Evolutionary conservation across 1,140 invertebrate species (phyloP), one percentile per base, ranked within the genome.

Genomic region (Drosophila subpulchrella): DNA sequence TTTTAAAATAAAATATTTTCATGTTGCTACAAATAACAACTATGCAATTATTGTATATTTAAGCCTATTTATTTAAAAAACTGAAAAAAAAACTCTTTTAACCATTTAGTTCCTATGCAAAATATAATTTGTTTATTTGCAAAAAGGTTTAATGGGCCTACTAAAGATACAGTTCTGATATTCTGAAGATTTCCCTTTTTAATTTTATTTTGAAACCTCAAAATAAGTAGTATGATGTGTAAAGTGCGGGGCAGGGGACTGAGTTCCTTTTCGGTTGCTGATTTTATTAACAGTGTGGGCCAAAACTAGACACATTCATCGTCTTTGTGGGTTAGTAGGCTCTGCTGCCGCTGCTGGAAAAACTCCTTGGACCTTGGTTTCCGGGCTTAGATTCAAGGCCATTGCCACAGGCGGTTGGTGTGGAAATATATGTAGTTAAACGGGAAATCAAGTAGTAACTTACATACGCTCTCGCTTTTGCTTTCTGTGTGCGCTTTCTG

Each of bases 291-390:
- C 24, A 74, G 42, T 47, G 51, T 58, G 32, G 27, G 24, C 27
- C 78, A 50, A 76, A 42, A 77, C 84, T 83, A 91, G 79, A 91
- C 81, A 84, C 70, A 90, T 88, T 88, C 74, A 75, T 70, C 79
- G 77, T 41, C 46, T 67, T 32, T 12, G 13, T 54, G 34, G 61
- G 47, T 65, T 82, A 88, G 83, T 88, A 70, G 75, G 75, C 83
- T 76, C 34, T 47, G 59, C 56, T 47, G 42, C 38, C 53, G 76
- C 55, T 56, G 55, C 55, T 32, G 46, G 46, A 27, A 67, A 38
- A 65, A 62, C 46, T 66, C 36, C 61, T 15, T 38, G 3, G 32
- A 41, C 65, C 65, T 65, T 44, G n/a, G 13, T 13, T 42, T 15
- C 24, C 47, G 47, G 47, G 17, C 59, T 51, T 17, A 61, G 48